Base-by-base conservation (phyloP, 92 coral and sea anemone species). In the Zoanthus solanderi region DNA sequence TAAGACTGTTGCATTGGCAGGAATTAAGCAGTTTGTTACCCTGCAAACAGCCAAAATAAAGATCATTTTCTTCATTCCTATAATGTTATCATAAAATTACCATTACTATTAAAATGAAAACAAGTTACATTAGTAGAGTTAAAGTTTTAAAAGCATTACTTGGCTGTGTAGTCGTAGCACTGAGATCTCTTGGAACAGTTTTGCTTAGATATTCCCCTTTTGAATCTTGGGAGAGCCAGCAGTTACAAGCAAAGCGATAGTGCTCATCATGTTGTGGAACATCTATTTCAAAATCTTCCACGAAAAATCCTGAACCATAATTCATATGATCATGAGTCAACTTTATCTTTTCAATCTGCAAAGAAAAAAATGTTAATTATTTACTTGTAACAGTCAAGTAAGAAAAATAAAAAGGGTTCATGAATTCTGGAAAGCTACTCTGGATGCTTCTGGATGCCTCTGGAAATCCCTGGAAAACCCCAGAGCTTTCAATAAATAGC, bases 291-390 rank as follows among this genome's bases (percentile, higher is more conserved):
- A 97, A 98, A 66, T 97, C 98, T 52, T 94, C 91, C 8, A 97
- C 99, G 58, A 89, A 93, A 72, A 97, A 95, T 9, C 98, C 99
- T 48, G 99, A 93, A n/a, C 98, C 99, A 89, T 92, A 95, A 58
- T 92, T 95, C 96, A 94, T 93, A 85, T 97, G 99, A 69, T 97
- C 99, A 81, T 95, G 99, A 75, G 96, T 97, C 60, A 97, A 93
- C 54, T 97, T 97, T 53, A 97, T 97, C 71, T 94, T 92, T 63
- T 97, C 99, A 63, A 97, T 88, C 99, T 97, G 78, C 12, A 74
- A 15, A 46, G 2, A 23, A 60, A 81, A 11, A 66, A 66, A 5
- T 63, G 2, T 9, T 10, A 23, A 18, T 34, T 7, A 42, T 31
- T 50, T 7, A 10, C 9, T 7, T 0, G 54, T 50, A 7, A 34